Evolutionary conservation across 2,888 invertebrate genomes (phyloP).

Genomic region (Cinara cedri): DNA sequence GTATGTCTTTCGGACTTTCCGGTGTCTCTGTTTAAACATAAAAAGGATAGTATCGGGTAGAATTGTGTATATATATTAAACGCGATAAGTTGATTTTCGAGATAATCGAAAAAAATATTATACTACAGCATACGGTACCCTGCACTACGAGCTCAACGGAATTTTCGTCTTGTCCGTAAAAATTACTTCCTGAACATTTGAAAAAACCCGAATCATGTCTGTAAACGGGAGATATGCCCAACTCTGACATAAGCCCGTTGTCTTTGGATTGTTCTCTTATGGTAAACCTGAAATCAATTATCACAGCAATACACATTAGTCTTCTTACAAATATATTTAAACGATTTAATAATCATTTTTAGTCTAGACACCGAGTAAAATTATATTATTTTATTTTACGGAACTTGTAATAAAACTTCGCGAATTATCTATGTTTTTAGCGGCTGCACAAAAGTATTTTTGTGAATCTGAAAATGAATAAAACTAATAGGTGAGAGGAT

Average conservation of each 20-base stretch:
- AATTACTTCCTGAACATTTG: slow-evolving; percentile 85
- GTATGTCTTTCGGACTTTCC: slow-evolving; percentile 85
- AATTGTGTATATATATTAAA: neutral
- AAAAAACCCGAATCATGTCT: slow-evolving; percentile 88
- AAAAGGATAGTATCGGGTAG: no score
- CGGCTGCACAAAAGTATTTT: no score
- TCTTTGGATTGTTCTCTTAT: slow-evolving; percentile 78
- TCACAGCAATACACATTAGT: no score
- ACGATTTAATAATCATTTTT: no score
- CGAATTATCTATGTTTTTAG: no score
- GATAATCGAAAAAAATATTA: neutral
- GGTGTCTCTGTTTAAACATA: slow-evolving; percentile 72
- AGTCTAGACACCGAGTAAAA: no score
- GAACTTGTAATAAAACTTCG: no score
- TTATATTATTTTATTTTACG: no score
- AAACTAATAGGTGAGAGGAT: no score
- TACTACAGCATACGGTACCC: slow-evolving; percentile 66
- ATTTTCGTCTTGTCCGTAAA: slow-evolving; percentile 89
- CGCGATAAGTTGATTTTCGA: neutral
- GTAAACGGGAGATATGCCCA: slow-evolving; percentile 83
- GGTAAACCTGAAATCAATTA: slow-evolving; percentile 67
- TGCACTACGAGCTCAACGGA: slow-evolving; percentile 88
- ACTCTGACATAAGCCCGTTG: slow-evolving; percentile 82
- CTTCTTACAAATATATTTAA: no score
- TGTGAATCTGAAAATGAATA: no score